Evolutionary conservation across 2,113 vertebrate species (phyloP).

Genomic region (Pristiophorus japonicus): DNA sequence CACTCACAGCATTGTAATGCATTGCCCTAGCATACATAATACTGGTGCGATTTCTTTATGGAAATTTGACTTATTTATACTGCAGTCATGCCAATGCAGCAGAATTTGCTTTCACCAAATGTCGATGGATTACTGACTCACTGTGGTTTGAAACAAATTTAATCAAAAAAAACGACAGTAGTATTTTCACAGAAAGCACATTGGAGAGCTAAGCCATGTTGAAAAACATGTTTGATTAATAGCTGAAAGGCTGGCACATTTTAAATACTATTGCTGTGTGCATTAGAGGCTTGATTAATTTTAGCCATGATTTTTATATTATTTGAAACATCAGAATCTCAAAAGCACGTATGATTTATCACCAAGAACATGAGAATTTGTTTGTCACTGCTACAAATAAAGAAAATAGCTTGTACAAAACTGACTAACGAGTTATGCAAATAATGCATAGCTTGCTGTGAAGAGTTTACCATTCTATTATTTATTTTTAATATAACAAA

Average conservation of each 20-base stretch:
- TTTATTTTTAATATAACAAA: neutral
- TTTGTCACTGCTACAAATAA: neutral
- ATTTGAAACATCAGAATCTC: neutral
- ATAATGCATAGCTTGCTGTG: neutral
- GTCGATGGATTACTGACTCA: neutral
- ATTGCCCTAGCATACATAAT: neutral
- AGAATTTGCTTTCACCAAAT: neutral
- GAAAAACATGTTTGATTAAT: neutral
- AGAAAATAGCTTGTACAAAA: neutral
- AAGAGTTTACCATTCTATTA: neutral
- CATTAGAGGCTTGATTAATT: neutral
- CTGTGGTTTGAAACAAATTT: neutral
- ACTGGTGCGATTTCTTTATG: neutral
- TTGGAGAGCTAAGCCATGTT: neutral
- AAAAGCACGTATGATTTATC: neutral
- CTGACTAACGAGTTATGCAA: neutral
- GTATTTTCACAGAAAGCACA: neutral
- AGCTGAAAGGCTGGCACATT: neutral
- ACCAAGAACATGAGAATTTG: neutral
- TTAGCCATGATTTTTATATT: neutral
- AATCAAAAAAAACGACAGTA: neutral
- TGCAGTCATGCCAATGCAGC: neutral
- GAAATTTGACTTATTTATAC: neutral
- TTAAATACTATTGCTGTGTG: neutral
- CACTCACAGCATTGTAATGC: neutral